These are phyloP conservation scores for Macaca mulatta DNA, from an alignment of 2,113 vertebrate genomes.

Conservation along the genomic window DNA sequence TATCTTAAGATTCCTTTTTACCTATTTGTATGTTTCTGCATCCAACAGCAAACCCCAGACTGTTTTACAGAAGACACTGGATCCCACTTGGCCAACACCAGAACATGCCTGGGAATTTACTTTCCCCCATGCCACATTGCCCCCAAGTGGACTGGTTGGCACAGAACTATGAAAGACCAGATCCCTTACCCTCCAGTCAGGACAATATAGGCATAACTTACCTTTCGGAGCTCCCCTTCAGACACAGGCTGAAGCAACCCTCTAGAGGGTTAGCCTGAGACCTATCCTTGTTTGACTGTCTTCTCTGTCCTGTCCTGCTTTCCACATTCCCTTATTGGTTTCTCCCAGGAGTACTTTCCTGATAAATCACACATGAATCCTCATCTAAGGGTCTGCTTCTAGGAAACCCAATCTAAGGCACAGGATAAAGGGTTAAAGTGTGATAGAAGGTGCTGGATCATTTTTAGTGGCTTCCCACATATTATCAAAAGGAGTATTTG, in stretches of 20 bases:
- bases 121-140: not conserved
- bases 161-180: not conserved
- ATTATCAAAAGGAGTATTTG: constrained; percentile 18
- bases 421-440: not conserved
- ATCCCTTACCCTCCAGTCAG: not conserved
- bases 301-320: not conserved
- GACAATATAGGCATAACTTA: not conserved
- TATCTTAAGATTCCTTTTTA: not conserved
- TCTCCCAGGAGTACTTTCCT: not conserved
- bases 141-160: no score
- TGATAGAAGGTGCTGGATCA: not conserved
- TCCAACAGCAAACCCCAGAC: not conserved
- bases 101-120: not conserved
- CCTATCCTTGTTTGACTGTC: not conserved
- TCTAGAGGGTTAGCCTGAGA: not conserved
- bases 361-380: not conserved
- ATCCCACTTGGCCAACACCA: not conserved
- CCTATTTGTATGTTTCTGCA: not conserved
- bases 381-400: not conserved
- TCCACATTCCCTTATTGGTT: not conserved
- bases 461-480: not conserved
- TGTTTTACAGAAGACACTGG: not conserved
- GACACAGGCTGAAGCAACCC: not conserved
- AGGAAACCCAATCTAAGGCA: not conserved
- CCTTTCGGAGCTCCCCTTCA: not conserved